Conservation (phyloP, 2,888 invertebrate genomes). For the Heliconius ismenius region DNA sequence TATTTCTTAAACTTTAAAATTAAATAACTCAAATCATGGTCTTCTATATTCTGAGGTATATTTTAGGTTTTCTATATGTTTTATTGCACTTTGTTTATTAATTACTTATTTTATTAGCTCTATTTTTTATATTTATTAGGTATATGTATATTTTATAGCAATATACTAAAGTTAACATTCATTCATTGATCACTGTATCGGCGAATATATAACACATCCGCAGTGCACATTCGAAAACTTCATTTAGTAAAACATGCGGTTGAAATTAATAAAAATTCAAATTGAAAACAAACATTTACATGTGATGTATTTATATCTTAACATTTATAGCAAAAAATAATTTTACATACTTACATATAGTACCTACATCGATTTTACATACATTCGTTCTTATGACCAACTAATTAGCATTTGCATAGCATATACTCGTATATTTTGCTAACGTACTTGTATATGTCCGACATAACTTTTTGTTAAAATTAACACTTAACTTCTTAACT, state of each 20-base stretch:
- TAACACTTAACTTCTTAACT: neutral
- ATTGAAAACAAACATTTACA: neutral
- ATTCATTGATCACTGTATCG: neutral
- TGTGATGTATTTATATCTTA: neutral
- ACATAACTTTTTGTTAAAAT: neutral
- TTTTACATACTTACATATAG: too few species aligned
- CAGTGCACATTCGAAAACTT: constrained; percentile 3
- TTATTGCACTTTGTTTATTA: neutral
- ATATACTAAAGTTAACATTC: constrained; percentile 1
- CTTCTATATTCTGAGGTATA: neutral
- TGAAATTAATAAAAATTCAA: constrained; percentile 14
- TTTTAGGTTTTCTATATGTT: neutral
- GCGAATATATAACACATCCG: constrained; percentile 5
- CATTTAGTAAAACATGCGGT: constrained; percentile 16
- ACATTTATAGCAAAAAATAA: neutral
- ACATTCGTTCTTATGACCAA: neutral
- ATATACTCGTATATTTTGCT: too few species aligned
- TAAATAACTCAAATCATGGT: constrained; percentile 1
- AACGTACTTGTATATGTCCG: too few species aligned
- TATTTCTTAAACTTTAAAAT: constrained; percentile 18
- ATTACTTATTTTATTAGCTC: neutral
- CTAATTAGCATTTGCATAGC: too few species aligned
- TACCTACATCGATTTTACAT: neutral
- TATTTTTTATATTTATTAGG: neutral
- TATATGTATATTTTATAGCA: neutral